Evolutionary conservation across 1,140 invertebrate species (phyloP).

Genomic region (Melanaphis sacchari): DNA sequence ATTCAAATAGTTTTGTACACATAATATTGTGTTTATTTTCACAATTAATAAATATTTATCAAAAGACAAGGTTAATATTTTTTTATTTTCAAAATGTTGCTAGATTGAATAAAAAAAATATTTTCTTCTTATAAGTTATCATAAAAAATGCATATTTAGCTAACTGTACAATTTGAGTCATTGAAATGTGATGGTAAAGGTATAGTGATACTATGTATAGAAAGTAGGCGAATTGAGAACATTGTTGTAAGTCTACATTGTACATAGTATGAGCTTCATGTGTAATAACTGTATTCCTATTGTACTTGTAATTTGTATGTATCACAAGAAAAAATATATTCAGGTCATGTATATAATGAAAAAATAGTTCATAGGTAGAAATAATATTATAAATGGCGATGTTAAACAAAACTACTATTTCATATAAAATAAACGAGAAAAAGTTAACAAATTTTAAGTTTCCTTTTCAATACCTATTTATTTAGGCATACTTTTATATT

Average conservation of each 20-base stretch:
- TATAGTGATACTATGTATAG: slow-evolving; percentile 19
- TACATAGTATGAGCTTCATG: slow-evolving; percentile 16
- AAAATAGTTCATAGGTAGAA: not conserved
- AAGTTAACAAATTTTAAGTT: too few species aligned
- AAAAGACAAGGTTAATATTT: not conserved
- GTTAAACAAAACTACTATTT: not conserved
- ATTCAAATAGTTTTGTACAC: not conserved
- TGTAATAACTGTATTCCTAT: slow-evolving; percentile 41
- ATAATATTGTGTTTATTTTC: not conserved
- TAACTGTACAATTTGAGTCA: slow-evolving; percentile 12
- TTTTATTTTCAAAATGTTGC: not conserved
- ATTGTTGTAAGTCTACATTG: slow-evolving; percentile 1
- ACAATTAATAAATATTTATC: not conserved
- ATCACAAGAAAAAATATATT: slow-evolving; percentile 1
- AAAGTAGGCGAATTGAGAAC: slow-evolving; percentile 34
- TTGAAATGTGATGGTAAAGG: not conserved
- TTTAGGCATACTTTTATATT: too few species aligned
- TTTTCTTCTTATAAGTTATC: not conserved
- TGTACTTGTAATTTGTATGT: not conserved
- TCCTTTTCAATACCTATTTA: too few species aligned
- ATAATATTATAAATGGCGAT: not conserved
- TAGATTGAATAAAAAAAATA: not conserved
- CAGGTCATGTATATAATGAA: not conserved
- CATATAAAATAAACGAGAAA: not conserved
- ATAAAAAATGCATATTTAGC: not conserved